A percentile compares a stretch with the other conserved stretches of the same genome.
These are phyloP conservation scores for Zapus hudsonius DNA, from an alignment of 2,113 vertebrate species.

Conservation along the genomic window DNA sequence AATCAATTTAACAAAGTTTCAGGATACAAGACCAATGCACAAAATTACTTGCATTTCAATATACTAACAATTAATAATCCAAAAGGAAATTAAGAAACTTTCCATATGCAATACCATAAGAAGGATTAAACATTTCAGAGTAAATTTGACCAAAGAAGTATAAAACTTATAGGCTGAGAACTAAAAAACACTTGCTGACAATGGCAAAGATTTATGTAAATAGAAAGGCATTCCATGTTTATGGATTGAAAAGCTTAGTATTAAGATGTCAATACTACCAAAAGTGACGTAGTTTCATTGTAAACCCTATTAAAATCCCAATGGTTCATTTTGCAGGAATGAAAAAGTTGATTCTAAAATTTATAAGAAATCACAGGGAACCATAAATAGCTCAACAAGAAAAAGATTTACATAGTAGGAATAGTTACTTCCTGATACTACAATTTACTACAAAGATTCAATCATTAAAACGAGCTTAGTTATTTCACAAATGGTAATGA, in stretches of 20 bases:
- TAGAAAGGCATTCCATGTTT: background rate
- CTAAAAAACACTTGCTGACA: background rate
- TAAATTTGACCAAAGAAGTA: constrained; percentile 1
- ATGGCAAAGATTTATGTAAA: background rate
- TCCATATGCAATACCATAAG: constrained; percentile 18
- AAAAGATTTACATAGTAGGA: constrained; percentile 7
- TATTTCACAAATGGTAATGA: background rate
- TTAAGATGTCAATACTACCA: constrained; percentile 1
- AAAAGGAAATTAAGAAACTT: constrained; percentile 27
- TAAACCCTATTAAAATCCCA: background rate
- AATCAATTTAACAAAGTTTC: background rate
- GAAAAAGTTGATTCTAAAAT: constrained; percentile 15
- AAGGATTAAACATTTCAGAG: background rate
- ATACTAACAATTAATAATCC: background rate
- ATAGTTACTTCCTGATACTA: background rate
- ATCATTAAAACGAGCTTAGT: background rate
- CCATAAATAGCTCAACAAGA: background rate
- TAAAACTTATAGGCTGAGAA: background rate
- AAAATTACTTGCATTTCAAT: background rate
- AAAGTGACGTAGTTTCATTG: background rate
- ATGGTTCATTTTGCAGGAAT: background rate
- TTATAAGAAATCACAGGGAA: background rate
- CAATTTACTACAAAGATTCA: background rate
- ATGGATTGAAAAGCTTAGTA: background rate
- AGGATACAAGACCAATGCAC: background rate